Percentiles rank a stretch among this genome's conserved stretches.
These are phyloP conservation scores for Acleris laterana DNA, from an alignment of 2,888 invertebrate species.

Conservation along the genomic window DNA sequence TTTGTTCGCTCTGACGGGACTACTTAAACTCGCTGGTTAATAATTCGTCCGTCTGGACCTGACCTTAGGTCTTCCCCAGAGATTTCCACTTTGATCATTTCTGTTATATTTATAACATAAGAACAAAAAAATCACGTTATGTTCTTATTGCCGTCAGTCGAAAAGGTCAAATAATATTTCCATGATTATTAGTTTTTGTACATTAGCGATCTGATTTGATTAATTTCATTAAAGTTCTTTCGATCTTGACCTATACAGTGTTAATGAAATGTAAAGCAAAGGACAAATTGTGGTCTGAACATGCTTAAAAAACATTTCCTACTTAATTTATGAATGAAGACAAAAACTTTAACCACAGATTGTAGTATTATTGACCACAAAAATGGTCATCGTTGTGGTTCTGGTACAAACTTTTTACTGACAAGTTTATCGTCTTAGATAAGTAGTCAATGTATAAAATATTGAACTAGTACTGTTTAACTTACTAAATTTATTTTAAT, in stretches of 20 bases:
- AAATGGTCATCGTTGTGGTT: slow-evolving; percentile 16
- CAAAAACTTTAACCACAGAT: slow-evolving; percentile 14
- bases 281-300: slow-evolving; percentile 15
- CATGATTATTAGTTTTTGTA: not conserved
- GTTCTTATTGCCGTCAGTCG: not conserved
- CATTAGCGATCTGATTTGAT: slow-evolving; percentile 7
- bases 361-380: slow-evolving; percentile 26
- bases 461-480: too few relatives aligned
- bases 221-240: slow-evolving; percentile 10
- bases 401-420: not conserved
- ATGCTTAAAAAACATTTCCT: slow-evolving; percentile 32
- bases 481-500: too few relatives aligned
- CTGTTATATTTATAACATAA: too few relatives aligned
- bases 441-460: too few relatives aligned
- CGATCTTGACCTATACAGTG: slow-evolving; percentile 24
- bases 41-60: too few relatives aligned
- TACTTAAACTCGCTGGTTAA: too few relatives aligned
- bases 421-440: not conserved
- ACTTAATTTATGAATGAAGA: slow-evolving; percentile 19
- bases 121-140: too few relatives aligned
- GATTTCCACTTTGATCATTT: too few relatives aligned
- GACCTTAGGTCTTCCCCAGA: too few relatives aligned
- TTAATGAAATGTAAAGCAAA: slow-evolving; percentile 14
- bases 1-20: too few relatives aligned
- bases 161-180: slow-evolving; percentile 6